Evolutionary conservation across 2,888 invertebrate species (phyloP), one percentile per base, ranked within the genome.

Genomic region (Drosophila neotestacea): DNA sequence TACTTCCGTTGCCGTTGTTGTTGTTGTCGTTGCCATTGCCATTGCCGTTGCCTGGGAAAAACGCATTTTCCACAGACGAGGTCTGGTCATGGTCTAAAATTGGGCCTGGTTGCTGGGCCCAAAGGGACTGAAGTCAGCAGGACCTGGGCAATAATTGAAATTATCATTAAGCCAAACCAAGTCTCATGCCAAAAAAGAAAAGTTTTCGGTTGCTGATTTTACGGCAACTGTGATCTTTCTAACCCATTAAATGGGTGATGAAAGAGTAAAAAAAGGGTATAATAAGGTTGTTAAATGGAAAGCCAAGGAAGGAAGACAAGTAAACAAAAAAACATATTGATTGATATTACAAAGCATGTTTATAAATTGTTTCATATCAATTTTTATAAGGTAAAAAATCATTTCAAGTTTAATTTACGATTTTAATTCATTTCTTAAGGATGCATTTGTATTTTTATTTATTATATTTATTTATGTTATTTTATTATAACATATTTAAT

Each of bases 81-180:
- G 1, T 10, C 13, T n/a, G 27, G 28, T 10, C 16, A 9, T 1
- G 41, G 10, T 6, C 22, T 6, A 30, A 9, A n/a, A 0, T 54
- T 68, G 44, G 50, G 39, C 48, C 36, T 54, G 60, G 32, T 22
- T 42, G 32, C n/a, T 13, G 41, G 47, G 39, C 28, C 39, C 9
- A 27, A 13, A 11, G 32, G 11, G 28, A 36, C 38, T 36, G 51
- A 38, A 54, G 58, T 51, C 54, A 52, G 46, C 42, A 47, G 77
- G 58, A 69, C 72, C 68, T 65, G 70, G 76, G 65, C 78, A 76
- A 84, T 88, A 84, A 88, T 84, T 87, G 85, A 89, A 87, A 84
- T 73, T 73, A 78, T 84, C 89, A 88, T 88, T 88, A 89, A 87
- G 89, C 79, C 76, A 69, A 72, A 34, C 56, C 62, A 64, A 77